These are phyloP conservation scores for Eilema depressum DNA, from an alignment of 2,888 invertebrate species.

Conservation along the genomic window DNA sequence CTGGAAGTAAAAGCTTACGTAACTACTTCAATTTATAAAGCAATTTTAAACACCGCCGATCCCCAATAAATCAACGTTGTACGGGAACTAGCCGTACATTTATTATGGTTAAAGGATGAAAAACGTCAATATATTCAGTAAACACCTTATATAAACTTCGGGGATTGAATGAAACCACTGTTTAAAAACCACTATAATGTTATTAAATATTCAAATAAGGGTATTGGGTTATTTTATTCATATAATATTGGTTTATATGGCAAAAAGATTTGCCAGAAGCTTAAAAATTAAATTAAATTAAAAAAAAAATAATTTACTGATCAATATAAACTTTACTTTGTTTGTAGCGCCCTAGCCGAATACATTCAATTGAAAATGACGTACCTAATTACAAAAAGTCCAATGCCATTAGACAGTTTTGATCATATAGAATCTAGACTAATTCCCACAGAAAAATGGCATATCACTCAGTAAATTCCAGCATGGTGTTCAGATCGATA, in stretches of 20 bases:
- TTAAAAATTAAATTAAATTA: no score
- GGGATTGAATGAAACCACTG: slow-evolving; percentile 16
- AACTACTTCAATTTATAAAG: slow-evolving; percentile 57
- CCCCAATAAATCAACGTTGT: slow-evolving; percentile 71
- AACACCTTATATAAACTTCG: slow-evolving; percentile 43
- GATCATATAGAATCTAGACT: background rate
- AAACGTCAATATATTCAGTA: slow-evolving; percentile 59
- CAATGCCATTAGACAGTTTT: background rate
- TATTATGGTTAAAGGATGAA: slow-evolving; percentile 69
- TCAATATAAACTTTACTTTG: background rate
- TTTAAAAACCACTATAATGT: background rate
- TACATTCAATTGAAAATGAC: no score
- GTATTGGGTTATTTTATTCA: no score
- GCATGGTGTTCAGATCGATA: slow-evolving; percentile 72
- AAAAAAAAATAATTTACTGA: background rate
- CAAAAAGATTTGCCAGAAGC: no score
- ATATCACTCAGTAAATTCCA: slow-evolving; percentile 66
- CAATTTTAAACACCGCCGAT: slow-evolving; percentile 61
- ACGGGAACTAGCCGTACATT: slow-evolving; percentile 68
- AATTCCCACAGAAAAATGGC: slow-evolving; percentile 24
- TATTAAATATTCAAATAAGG: no score
- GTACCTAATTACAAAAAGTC: no score
- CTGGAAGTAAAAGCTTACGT: slow-evolving; percentile 31
- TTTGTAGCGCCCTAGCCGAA: no score
- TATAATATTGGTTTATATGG: no score